These are phyloP conservation scores for Fissipunctia ypsillon DNA, from an alignment of 2,888 invertebrate genomes.

Conservation along the genomic window DNA sequence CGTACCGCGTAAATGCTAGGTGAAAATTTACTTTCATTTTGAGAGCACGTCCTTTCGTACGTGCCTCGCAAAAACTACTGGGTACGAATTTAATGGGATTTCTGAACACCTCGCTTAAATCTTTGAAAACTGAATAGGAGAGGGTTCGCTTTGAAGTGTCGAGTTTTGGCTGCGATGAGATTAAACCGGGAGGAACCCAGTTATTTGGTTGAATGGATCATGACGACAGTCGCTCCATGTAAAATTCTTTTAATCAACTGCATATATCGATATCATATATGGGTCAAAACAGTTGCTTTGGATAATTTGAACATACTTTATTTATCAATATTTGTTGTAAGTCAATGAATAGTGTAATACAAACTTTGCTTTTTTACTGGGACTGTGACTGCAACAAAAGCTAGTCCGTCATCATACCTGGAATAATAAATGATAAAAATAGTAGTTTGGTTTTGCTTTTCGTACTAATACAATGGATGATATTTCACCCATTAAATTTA, in stretches of 20 bases:
- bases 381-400: too few species aligned
- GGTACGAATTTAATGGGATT: slow-evolving; percentile 60
- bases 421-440: too few species aligned
- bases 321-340: not conserved
- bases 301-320: not conserved
- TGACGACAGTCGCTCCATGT: not conserved
- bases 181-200: not conserved
- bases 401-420: too few species aligned
- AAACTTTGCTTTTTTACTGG: too few species aligned
- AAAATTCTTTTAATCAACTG: too few species aligned
- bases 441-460: too few species aligned
- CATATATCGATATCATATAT: too few species aligned
- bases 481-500: too few species aligned
- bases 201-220: slow-evolving; percentile 8
- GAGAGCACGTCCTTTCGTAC: slow-evolving; percentile 51
- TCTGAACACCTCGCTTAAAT: slow-evolving; percentile 50
- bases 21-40: slow-evolving; percentile 52
- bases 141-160: slow-evolving; percentile 22
- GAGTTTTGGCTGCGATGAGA: slow-evolving; percentile 8
- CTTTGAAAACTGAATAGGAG: slow-evolving; percentile 47
- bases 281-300: too few species aligned
- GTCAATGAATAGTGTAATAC: not conserved
- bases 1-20: slow-evolving; percentile 32
- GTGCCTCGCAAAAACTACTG: slow-evolving; percentile 58
- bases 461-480: too few species aligned